Base-by-base conservation (phyloP, 2,113 vertebrate genomes). In the Corythornis madagascariensis region DNA sequence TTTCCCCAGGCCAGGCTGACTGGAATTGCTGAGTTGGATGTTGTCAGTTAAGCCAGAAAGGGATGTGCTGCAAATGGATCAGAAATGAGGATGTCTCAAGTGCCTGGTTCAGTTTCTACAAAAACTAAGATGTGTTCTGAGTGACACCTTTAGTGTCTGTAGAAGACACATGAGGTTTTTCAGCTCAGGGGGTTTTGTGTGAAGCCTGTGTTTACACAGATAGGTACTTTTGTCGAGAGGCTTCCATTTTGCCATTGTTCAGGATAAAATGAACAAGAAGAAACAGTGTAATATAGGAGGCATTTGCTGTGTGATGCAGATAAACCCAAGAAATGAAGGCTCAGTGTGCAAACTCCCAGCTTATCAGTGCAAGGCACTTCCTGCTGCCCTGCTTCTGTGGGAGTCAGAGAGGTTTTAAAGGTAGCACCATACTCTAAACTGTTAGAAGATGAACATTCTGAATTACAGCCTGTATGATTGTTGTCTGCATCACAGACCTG, bases 101-200 rank as follows among this genome's bases (percentile, higher is more conserved):
- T 43, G 19, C 14, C 19, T 33, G 5, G 22, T 75, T 75, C 12
- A 22, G 0, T 75, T 86, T 53, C 7, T 53, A 15, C 43, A 5
- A 10, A 2, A 4, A 64, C 25, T 10, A 5, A 67, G 65, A 47
- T 31, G 59, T 55, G n/a, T n/a, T 76, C 29, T 13, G 55, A 29
- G 11, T 81, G 21, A 5, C 45, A 40, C 20, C 3, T 40, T 21
- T 21, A 0, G 5, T 19, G 43, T 20, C 17, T 4, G 1, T 64
- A 63, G 57, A 64, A 52, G 60, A 16, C 31, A 25, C 3, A 24
- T 7, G 48, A 38, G 61, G 45, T 43, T 84, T 64, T 53, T 64
- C 6, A 7, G 3, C 9, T 22, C 43, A 22, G n/a, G 6, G 10
- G 21, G 31, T 28, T 77, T 3, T 85, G 60, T 75, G 55, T 25